Evolutionary conservation across 2,888 invertebrate species (phyloP).

Genomic region (Hypena proboscidalis): DNA sequence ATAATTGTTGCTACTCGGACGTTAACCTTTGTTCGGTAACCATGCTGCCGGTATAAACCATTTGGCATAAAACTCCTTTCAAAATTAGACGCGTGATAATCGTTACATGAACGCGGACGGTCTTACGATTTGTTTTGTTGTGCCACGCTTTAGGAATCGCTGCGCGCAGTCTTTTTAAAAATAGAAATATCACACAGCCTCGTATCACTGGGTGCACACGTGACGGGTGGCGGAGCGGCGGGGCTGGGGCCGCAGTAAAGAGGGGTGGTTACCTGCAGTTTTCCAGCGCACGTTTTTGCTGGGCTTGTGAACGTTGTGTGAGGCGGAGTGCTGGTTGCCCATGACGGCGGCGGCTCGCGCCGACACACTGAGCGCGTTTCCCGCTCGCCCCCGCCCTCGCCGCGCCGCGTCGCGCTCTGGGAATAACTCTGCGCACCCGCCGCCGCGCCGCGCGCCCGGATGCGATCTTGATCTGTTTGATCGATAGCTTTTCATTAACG

Average conservation of each 20-base stretch:
- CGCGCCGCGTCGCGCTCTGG: slow-evolving; percentile 59
- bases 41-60: slow-evolving; percentile 49
- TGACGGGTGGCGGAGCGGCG: slow-evolving; percentile 17
- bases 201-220: slow-evolving; percentile 32
- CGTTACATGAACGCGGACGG: slow-evolving; percentile 77
- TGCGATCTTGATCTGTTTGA: slow-evolving; percentile 71
- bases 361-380: slow-evolving; percentile 73
- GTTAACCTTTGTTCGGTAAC: slow-evolving; percentile 49
- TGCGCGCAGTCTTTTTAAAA: slow-evolving; percentile 78
- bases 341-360: slow-evolving; percentile 83
- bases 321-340: slow-evolving; percentile 82
- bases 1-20: slow-evolving; percentile 40
- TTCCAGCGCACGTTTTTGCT: slow-evolving; percentile 94
- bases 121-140: slow-evolving; percentile 84
- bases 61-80: slow-evolving; percentile 76
- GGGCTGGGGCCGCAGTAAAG: slow-evolving; percentile 27
- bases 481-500: slow-evolving; percentile 67
- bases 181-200: slow-evolving; percentile 67
- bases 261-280: slow-evolving; percentile 88
- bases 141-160: slow-evolving; percentile 77
- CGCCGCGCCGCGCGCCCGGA: slow-evolving; percentile 62
- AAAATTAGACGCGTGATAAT: slow-evolving; percentile 79
- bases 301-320: slow-evolving; percentile 81
- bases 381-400: slow-evolving; percentile 57
- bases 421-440: slow-evolving; percentile 71